Conservation (phyloP, 2,888 invertebrate genomes). For the Tipula lateralis region DNA sequence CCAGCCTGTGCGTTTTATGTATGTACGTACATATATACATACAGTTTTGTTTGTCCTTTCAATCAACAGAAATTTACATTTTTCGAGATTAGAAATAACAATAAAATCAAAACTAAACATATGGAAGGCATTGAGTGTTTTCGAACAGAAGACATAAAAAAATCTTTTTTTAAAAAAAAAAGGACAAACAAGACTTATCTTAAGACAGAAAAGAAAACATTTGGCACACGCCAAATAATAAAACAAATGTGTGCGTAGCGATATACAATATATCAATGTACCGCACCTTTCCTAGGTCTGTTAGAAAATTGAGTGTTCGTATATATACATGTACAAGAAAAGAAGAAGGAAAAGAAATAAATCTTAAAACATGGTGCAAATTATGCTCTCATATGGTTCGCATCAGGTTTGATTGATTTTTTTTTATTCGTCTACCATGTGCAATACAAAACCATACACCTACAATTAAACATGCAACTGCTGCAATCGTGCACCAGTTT, state of each 20-base stretch:
- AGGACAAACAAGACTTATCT: not conserved
- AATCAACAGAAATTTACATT: not conserved
- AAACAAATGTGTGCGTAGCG: not conserved
- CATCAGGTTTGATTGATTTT: no score
- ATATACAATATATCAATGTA: not conserved
- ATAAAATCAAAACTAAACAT: not conserved
- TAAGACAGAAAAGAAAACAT: not conserved
- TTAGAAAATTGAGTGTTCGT: not conserved
- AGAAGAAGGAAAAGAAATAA: no score
- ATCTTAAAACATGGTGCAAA: not conserved
- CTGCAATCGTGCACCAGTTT: not conserved
- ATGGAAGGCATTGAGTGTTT: not conserved
- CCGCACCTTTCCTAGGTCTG: not conserved
- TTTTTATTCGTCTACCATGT: not conserved
- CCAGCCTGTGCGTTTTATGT: not conserved
- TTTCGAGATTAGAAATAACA: not conserved
- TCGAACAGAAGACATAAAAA: not conserved
- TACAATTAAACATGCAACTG: not conserved
- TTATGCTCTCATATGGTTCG: not conserved
- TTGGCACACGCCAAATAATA: slow-evolving; percentile 14
- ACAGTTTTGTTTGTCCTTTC: not conserved
- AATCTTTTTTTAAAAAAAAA: not conserved
- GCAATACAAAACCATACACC: not conserved
- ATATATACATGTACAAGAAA: not conserved
- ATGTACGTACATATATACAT: no score